Percentiles rank a stretch among this genome's conserved stretches.
These are phyloP conservation scores for Serilophus lunatus DNA, from an alignment of 2,113 vertebrate genomes.

Conservation along the genomic window DNA sequence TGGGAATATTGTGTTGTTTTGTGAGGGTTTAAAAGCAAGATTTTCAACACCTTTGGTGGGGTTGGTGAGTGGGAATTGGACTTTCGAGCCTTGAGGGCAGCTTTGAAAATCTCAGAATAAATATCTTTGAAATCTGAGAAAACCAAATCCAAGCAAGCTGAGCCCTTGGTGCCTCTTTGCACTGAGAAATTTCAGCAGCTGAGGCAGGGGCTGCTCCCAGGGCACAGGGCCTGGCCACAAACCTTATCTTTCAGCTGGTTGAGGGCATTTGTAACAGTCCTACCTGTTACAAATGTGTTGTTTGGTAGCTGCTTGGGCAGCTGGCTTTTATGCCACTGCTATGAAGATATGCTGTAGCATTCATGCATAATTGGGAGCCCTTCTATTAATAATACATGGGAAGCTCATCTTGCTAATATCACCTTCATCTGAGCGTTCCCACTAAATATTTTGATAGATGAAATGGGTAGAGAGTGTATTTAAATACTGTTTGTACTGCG, in stretches of 20 bases:
- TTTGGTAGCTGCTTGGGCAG: conserved; percentile 12
- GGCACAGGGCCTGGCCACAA: background rate
- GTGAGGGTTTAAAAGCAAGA: background rate
- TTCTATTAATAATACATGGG: conserved; percentile 72
- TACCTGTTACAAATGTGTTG: conserved; percentile 32
- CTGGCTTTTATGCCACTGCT: conserved; percentile 7
- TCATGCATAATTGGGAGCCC: conserved; percentile 59
- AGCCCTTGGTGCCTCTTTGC: background rate
- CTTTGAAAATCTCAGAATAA: background rate
- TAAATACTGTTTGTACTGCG: conserved; percentile 71
- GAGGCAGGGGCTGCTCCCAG: background rate
- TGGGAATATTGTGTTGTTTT: background rate
- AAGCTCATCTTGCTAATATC: conserved; percentile 69
- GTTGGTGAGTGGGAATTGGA: background rate
- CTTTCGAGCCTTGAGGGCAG: background rate
- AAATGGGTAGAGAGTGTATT: conserved; percentile 57
- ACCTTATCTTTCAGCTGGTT: background rate
- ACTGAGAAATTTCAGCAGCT: background rate
- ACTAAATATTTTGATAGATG: conserved; percentile 72
- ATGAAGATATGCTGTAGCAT: conserved; percentile 32
- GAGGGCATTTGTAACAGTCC: background rate
- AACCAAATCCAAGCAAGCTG: background rate
- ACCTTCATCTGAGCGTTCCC: conserved; percentile 57
- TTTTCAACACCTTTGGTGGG: background rate
- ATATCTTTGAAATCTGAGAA: background rate